Evolutionary conservation across 2,113 vertebrate species (phyloP), one percentile per base, ranked within the genome.

Genomic region (Bungarus multicinctus): DNA sequence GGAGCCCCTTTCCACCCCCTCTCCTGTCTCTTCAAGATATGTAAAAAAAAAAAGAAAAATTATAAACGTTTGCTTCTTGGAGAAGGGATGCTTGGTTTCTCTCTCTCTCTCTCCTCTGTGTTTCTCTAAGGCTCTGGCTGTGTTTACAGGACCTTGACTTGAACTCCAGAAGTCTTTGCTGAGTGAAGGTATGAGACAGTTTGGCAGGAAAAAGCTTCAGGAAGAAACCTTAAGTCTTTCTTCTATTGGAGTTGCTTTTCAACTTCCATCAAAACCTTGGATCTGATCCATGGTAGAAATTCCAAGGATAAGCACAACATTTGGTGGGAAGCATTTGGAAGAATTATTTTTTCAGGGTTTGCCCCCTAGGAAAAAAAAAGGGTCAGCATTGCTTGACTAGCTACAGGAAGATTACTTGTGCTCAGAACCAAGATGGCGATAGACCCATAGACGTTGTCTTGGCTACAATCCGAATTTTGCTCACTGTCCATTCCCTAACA

Each of bases 81-180:
- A 58, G 92, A 91, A 81, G 34, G 23, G 25, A 55, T n/a, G 16
- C 47, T 91, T 87, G 89, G 90, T 57, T 57, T 57, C 1, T 27
- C 57, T 60, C 27, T 60, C 58, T 27, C 9, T 27, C 23, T 27
- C 23, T 60, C 7, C 9, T 27, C 3, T 27, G 3, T 94, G 85
- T 74, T 89, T 93, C 90, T 45, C 90, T 74, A 87, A 1, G 81
- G 87, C 90, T 93, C 94, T 64, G 8, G 53, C 87, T n/a, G 18
- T 94, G 94, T 94, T 93, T 94, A 94, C 58, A 94, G 88, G 93
- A 94, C 94, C 94, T 81, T 9, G 57, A 86, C 57, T 93, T 94
- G 94, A 94, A 93, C 92, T 34, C 34, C 74, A 87, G 74, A 52
- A 30, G 74, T 52, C 74, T 89, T 91, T 52, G 90, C 52, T 39